phyloP scores from a whole-genome alignment of 2,113 vertebrate species.

The Acanthochromis polyacanthus region DNA sequence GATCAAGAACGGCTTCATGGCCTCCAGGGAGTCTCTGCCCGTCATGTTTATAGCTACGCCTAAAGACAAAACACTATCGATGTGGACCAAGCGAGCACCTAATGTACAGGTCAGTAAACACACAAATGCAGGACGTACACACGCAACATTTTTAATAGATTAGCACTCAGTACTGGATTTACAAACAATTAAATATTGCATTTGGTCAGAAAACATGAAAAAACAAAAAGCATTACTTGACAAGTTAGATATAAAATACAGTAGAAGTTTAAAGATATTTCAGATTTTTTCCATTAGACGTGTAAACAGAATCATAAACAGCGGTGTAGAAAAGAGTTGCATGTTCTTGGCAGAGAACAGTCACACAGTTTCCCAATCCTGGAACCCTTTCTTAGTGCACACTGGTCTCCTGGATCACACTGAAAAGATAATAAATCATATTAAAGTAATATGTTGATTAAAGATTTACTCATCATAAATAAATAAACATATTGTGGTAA shows the following conservation, averaged over 20 bases:
- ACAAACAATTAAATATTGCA: conserved; percentile 11
- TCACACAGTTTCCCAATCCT: conserved; percentile 78
- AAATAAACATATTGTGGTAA: neutral
- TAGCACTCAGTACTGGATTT: neutral
- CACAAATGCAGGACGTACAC: conserved; percentile 12
- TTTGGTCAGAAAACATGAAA: neutral
- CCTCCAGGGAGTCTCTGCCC: conserved; percentile 87
- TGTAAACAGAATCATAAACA: conserved; percentile 68
- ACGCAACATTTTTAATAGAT: conserved; percentile 36
- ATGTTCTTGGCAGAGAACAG: conserved; percentile 73
- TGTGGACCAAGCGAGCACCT: conserved; percentile 92
- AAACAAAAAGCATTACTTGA: neutral
- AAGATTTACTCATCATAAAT: neutral
- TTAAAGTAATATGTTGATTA: neutral
- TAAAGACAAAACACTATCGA: conserved; percentile 88
- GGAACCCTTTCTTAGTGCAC: conserved; percentile 74
- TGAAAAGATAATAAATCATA: conserved; percentile 32
- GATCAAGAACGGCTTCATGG: conserved; percentile 91
- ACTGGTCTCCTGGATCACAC: conserved; percentile 79
- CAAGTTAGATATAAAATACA: neutral
- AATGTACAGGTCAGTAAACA: conserved; percentile 87
- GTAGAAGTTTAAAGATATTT: neutral
- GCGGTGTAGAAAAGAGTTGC: conserved; percentile 78
- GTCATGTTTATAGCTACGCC: conserved; percentile 94
- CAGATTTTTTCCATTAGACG: neutral